These are phyloP conservation scores for Nephila pilipes DNA, from an alignment of 1,140 invertebrate genomes.

Conservation along the genomic window DNA sequence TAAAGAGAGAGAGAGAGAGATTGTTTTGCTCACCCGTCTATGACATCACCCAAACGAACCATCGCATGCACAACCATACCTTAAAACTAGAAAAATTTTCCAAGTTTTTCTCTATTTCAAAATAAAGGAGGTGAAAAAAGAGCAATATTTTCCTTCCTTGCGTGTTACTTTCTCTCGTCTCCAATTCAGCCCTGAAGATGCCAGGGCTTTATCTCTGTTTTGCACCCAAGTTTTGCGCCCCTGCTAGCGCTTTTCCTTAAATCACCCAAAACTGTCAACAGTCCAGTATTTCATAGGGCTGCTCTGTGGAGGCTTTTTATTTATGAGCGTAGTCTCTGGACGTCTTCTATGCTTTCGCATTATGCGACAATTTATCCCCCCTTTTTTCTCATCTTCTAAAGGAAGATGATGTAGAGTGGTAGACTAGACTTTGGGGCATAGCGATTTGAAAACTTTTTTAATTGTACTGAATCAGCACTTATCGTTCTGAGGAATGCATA, in stretches of 20 bases:
- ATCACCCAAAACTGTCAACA: constrained; percentile 61
- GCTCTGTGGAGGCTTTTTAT: constrained; percentile 22
- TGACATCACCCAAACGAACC: background rate
- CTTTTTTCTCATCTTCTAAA: no score
- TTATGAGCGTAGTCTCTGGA: background rate
- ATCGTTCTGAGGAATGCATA: no score
- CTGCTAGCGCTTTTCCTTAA: constrained; percentile 47
- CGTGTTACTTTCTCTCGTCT: background rate
- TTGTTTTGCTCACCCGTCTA: background rate
- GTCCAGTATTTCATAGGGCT: constrained; percentile 26
- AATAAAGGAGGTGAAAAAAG: background rate
- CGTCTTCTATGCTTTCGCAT: constrained; percentile 31
- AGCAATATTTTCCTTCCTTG: background rate
- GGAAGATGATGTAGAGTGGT: background rate
- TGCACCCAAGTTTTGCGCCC: constrained; percentile 48
- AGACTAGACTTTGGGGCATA: background rate
- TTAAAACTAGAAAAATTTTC: background rate
- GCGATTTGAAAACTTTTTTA: background rate
- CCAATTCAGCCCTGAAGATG: constrained; percentile 10
- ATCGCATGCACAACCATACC: background rate
- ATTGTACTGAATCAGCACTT: background rate
- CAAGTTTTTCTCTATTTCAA: background rate
- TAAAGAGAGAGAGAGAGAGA: background rate
- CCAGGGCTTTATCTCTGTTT: constrained; percentile 55
- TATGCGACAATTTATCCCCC: constrained; percentile 53